phyloP scores from a whole-genome alignment of 2,797 vertebrate species.

The Gorsachius magnificus region DNA sequence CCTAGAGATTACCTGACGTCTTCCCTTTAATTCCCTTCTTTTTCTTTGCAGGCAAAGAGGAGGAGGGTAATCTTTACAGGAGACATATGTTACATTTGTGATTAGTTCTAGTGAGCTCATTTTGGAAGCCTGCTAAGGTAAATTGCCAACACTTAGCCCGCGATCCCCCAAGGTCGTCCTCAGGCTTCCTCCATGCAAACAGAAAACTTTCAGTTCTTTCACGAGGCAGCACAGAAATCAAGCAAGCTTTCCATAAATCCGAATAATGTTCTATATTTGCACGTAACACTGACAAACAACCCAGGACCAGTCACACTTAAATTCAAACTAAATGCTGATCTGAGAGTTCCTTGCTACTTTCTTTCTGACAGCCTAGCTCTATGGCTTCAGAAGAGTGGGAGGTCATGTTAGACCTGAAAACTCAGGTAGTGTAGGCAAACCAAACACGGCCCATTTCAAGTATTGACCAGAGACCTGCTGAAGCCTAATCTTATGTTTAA shows the following conservation, averaged over 20 bases:
- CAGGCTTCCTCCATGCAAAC: background rate
- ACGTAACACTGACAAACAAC: background rate
- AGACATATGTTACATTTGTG: background rate
- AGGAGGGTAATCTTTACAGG: background rate
- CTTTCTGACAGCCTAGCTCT: background rate
- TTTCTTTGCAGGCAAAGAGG: background rate
- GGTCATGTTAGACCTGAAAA: background rate
- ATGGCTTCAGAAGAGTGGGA: background rate
- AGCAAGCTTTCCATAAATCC: background rate
- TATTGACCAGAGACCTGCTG: background rate
- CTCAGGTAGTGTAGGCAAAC: background rate
- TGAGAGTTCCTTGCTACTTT: background rate
- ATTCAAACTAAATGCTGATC: background rate
- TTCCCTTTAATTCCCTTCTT: background rate
- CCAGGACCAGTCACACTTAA: background rate
- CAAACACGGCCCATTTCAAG: background rate
- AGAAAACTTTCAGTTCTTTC: background rate
- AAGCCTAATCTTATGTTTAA: background rate
- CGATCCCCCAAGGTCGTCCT: accelerated
- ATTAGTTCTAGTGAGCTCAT: background rate
- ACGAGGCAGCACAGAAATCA: accelerated
- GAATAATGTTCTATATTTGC: background rate
- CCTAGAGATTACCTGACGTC: background rate
- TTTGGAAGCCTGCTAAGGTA: background rate
- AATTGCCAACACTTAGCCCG: background rate